Evolutionary conservation across 2,113 vertebrate species (phyloP).

Genomic region (Lagopus leucura): DNA sequence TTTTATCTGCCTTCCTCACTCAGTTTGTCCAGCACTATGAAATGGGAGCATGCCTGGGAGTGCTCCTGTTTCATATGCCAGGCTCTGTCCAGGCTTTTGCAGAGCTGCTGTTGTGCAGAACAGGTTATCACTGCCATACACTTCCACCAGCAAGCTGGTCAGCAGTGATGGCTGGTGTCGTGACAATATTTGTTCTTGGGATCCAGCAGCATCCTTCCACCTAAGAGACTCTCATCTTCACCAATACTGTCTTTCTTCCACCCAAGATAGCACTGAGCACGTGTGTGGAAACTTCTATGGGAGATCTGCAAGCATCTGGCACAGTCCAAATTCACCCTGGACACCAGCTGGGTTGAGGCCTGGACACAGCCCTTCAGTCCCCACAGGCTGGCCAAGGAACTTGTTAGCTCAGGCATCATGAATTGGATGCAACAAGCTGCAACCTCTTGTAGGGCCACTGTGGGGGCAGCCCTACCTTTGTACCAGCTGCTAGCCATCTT

Average conservation of each 20-base stretch:
- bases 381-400: neutral
- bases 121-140: accelerated
- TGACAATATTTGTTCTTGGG: no score
- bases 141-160: neutral
- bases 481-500: neutral
- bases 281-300: neutral
- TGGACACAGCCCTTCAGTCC: neutral
- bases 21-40: neutral
- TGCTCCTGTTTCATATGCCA: neutral
- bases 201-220: neutral
- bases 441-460: neutral
- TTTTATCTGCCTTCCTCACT: neutral
- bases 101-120: neutral
- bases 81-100: neutral
- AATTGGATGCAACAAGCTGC: neutral
- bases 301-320: neutral
- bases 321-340: neutral
- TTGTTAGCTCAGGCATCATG: neutral
- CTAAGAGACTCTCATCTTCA: neutral
- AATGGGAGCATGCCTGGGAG: accelerated
- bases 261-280: neutral
- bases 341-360: neutral
- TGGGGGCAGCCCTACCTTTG: neutral
- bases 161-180: accelerated
- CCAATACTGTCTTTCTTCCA: neutral